Evolutionary conservation across 2,113 vertebrate species (phyloP), one percentile per base, ranked within the genome.

Genomic region (Lampris megalopsis): DNA sequence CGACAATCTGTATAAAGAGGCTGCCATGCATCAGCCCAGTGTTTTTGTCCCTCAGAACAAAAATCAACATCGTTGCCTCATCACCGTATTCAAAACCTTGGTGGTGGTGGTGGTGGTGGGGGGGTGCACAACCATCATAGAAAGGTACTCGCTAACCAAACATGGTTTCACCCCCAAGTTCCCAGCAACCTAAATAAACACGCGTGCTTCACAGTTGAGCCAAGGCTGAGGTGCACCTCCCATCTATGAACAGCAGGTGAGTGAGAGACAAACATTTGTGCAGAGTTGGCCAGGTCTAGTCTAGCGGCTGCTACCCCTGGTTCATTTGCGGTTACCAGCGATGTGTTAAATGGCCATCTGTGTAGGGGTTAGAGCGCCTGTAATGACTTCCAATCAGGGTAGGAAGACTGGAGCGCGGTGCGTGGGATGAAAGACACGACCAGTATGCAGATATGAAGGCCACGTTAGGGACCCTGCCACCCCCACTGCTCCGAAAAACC

Each of bases 291-390:
- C 52, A 41, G 83, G 81, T 77, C 85, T 70, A 79, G 80, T 77
- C 75, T 36, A 79, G 77, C 70, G 81, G 77, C 79, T 77, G 81
- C 85, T 84, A n/a, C 83, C 78, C 84, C 84, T 69, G 87, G 70
- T 88, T 89, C 87, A 90, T 93, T 92, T 91, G 88, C 82, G 59
- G 85, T 76, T 88, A 86, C 88, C 90, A 88, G 83, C 71, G 88
- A 93, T 91, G 89, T 92, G 92, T 92, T 91, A 91, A 91, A 92
- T 88, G 88, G 74, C 92, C 92, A 90, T 92, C 89, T 92, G 89
- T 81, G 91, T 81, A 41, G 75, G 83, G 86, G 81, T 90, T 83
- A 90, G 85, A 77, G 86, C 75, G 76, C 73, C 77, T 73, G 76
- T 86, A 91, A 91, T 84, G 85, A 82, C 87, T 92, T 89, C 77